Conservation (phyloP, 2,888 invertebrate genomes). For the Flabesymbios commensalis region DNA sequence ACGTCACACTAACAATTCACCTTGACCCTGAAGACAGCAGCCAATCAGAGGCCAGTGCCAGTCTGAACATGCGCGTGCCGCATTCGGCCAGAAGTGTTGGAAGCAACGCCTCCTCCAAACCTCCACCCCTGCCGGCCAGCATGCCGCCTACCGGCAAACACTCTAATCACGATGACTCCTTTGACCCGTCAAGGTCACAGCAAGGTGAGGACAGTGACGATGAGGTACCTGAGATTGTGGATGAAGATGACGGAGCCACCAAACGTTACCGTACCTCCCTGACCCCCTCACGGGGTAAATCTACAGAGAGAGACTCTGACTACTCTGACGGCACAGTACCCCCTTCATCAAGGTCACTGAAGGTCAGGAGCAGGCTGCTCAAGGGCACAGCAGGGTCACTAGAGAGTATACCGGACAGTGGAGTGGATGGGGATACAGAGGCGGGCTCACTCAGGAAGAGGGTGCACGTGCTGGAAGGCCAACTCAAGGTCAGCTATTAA, state of each 20-base stretch:
- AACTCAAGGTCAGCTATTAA: conserved; percentile 20
- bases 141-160: background rate
- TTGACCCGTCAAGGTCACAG: conserved; percentile 16
- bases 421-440: conserved; percentile 1
- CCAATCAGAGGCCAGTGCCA: too few species aligned
- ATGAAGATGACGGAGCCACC: conserved; percentile 8
- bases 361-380: background rate
- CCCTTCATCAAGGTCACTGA: background rate
- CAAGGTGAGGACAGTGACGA: conserved; percentile 20
- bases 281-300: conserved; percentile 2
- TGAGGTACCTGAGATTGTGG: conserved; percentile 20
- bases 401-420: conserved; percentile 22
- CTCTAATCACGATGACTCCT: conserved; percentile 6
- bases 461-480: conserved; percentile 4
- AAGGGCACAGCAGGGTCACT: conserved; percentile 9
- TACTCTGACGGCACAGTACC: conserved; percentile 9
- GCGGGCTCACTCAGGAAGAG: conserved; percentile 3
- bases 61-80: too few species aligned
- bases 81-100: too few species aligned
- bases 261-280: too few species aligned
- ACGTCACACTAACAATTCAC: too few species aligned
- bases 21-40: too few species aligned
- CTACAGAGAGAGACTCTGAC: conserved; percentile 20
- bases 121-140: conserved; percentile 4
- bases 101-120: background rate